Conservation (phyloP, 2,113 vertebrate genomes). For the Ia io region DNA sequence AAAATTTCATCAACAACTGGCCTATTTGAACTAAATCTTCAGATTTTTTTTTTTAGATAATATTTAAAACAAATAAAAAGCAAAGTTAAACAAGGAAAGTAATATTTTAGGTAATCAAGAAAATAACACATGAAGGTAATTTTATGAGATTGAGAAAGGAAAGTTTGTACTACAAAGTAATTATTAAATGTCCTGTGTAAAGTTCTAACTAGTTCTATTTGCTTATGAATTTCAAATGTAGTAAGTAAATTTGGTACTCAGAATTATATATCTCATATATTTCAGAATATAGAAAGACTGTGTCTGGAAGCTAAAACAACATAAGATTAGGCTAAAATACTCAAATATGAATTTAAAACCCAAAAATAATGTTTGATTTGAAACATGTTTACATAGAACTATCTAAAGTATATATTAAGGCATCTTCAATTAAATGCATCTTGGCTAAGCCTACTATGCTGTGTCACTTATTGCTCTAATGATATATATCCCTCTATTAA, state of each 20-base stretch:
- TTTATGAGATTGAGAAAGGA: not conserved
- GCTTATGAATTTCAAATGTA: not conserved
- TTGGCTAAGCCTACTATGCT: not conserved
- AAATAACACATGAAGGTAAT: not conserved
- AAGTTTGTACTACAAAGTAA: not conserved
- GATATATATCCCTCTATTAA: not conserved
- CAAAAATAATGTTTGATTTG: not conserved
- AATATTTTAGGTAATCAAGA: not conserved
- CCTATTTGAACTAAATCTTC: not conserved
- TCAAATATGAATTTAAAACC: not conserved
- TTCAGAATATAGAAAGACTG: not conserved
- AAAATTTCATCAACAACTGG: not conserved
- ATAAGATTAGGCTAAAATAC: not conserved
- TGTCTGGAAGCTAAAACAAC: not conserved
- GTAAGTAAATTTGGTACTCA: not conserved
- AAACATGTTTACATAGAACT: not conserved
- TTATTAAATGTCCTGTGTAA: not conserved
- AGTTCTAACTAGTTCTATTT: not conserved
- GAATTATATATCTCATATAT: no score
- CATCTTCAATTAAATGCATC: not conserved
- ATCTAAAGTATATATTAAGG: not conserved
- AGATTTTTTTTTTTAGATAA: no score
- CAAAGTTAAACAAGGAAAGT: not conserved
- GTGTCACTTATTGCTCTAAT: not conserved
- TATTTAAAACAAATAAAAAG: not conserved